Evolutionary conservation across 2,113 vertebrate species (phyloP).

Genomic region (Trachemys scripta): DNA sequence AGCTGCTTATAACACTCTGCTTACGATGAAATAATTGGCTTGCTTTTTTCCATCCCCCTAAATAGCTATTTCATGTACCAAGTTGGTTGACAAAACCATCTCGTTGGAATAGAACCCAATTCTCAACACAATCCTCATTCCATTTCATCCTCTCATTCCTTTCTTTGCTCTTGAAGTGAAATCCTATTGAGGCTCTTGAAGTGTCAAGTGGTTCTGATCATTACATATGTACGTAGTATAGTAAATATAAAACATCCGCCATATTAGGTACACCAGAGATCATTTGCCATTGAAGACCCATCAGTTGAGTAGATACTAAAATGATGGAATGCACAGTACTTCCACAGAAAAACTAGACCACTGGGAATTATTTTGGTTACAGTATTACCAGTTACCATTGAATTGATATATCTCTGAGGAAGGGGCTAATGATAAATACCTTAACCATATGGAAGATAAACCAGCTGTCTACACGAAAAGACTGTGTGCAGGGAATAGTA

Average conservation of each 20-base stretch:
- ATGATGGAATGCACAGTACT: conserved; percentile 3
- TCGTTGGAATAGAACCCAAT: background rate
- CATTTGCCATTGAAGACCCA: background rate
- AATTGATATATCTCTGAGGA: background rate
- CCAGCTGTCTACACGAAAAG: background rate
- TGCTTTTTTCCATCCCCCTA: background rate
- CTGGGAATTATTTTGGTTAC: background rate
- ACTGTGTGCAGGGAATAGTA: background rate
- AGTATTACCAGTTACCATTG: background rate
- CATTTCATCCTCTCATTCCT: background rate
- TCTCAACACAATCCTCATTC: background rate
- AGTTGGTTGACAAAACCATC: background rate
- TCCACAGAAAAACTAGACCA: conserved; percentile 21
- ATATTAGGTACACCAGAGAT: background rate
- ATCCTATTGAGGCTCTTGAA: background rate
- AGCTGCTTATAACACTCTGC: background rate
- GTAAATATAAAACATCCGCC: background rate
- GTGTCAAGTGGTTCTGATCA: background rate
- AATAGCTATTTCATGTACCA: background rate
- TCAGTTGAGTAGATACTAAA: background rate
- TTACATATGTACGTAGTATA: background rate
- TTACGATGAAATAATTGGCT: background rate
- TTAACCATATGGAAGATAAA: background rate
- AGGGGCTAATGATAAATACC: background rate
- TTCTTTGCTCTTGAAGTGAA: background rate